phyloP scores from a whole-genome alignment of 2,113 vertebrate species.

The Oncorhynchus nerka region DNA sequence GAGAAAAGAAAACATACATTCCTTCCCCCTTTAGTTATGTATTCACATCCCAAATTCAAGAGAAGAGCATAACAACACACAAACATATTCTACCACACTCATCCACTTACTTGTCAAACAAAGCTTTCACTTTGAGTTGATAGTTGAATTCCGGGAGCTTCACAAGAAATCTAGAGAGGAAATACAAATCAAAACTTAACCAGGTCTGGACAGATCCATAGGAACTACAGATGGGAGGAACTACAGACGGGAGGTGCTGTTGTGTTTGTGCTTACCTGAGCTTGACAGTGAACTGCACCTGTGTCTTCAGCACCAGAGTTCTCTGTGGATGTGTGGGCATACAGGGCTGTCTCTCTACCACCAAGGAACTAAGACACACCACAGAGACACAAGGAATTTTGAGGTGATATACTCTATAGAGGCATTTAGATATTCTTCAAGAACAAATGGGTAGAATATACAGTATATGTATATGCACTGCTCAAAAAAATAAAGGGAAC shows the following conservation, averaged over 20 bases:
- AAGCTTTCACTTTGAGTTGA: conserved; percentile 90
- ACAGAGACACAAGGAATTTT: conserved; percentile 16
- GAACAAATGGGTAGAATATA: conserved; percentile 8
- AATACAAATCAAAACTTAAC: neutral
- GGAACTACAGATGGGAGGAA: too few species aligned
- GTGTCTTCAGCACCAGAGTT: conserved; percentile 90
- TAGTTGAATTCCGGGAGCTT: conserved; percentile 95
- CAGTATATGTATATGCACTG: too few species aligned
- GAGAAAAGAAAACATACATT: too few species aligned
- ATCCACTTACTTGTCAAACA: conserved; percentile 90
- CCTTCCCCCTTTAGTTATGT: neutral
- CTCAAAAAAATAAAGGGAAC: too few species aligned
- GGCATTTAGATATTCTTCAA: neutral
- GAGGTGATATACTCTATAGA: too few species aligned
- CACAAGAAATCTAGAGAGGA: conserved; percentile 84
- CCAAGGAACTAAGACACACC: conserved; percentile 81
- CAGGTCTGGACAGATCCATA: too few species aligned
- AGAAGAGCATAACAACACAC: neutral
- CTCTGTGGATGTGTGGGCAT: conserved; percentile 97
- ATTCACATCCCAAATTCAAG: neutral
- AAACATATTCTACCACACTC: neutral
- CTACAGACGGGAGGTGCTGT: too few species aligned
- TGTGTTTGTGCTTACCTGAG: conserved; percentile 74
- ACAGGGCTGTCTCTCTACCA: conserved; percentile 94
- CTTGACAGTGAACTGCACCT: conserved; percentile 94